phyloP scores from a whole-genome alignment of 2,113 vertebrate genomes.

The Calyptommatus sinebrachiatus region DNA sequence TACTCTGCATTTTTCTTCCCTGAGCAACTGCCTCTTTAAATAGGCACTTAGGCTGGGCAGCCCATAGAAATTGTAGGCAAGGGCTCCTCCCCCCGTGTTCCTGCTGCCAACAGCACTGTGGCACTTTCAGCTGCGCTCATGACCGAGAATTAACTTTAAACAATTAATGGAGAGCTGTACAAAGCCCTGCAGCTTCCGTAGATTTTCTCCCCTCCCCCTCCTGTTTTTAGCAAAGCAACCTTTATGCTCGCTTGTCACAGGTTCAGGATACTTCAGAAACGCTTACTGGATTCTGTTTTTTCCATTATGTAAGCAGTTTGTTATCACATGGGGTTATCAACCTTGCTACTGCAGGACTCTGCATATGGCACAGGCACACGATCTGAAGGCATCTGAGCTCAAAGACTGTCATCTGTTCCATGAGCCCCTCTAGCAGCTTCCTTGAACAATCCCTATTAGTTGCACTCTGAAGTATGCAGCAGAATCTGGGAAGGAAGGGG shows the following conservation, averaged over 20 bases:
- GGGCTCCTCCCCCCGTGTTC: slow-evolving; percentile 48
- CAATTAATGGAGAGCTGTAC: slow-evolving; percentile 60
- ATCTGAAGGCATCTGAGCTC: slow-evolving; percentile 38
- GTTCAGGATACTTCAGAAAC: slow-evolving; percentile 69
- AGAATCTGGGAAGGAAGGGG: not conserved
- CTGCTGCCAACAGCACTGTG: slow-evolving; percentile 35
- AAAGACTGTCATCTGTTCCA: slow-evolving; percentile 17
- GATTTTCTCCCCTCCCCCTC: slow-evolving; percentile 34
- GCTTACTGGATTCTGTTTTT: slow-evolving; percentile 62
- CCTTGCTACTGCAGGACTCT: slow-evolving; percentile 50
- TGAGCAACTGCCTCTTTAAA: slow-evolving; percentile 65
- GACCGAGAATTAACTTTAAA: slow-evolving; percentile 74
- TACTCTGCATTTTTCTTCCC: slow-evolving; percentile 40
- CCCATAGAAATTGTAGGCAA: slow-evolving; percentile 40
- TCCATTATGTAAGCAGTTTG: slow-evolving; percentile 79
- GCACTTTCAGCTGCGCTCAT: slow-evolving; percentile 53
- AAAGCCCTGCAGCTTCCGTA: slow-evolving; percentile 50
- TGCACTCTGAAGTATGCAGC: slow-evolving; percentile 22
- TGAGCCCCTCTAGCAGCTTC: slow-evolving; percentile 29
- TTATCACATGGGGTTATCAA: slow-evolving; percentile 70
- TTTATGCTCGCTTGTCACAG: slow-evolving; percentile 75
- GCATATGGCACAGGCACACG: slow-evolving; percentile 56
- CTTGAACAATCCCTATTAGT: not conserved
- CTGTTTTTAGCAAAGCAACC: slow-evolving; percentile 62
- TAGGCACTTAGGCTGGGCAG: slow-evolving; percentile 24